phyloP scores from a whole-genome alignment of 2,113 vertebrate genomes.

The Aleadryas rufinucha region DNA sequence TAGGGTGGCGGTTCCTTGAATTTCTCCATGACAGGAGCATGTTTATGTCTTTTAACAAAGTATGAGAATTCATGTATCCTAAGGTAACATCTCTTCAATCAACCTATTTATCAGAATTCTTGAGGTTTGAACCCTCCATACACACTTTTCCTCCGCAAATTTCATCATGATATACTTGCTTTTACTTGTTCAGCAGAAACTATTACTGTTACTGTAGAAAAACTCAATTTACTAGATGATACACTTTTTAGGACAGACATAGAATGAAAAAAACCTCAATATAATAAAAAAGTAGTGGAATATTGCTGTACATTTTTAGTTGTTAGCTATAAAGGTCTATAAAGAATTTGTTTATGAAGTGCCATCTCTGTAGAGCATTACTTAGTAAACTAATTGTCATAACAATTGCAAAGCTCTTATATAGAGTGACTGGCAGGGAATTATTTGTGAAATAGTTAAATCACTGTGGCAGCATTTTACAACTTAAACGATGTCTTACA shows the following conservation, averaged over 20 bases:
- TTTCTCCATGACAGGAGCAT: background rate
- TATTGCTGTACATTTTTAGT: background rate
- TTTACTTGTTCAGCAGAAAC: slow-evolving; percentile 10
- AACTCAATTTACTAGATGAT: background rate
- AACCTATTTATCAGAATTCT: background rate
- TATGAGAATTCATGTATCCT: background rate
- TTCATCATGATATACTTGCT: background rate
- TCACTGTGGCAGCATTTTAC: background rate
- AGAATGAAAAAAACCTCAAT: slow-evolving; percentile 8
- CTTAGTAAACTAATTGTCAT: background rate
- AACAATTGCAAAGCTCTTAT: background rate
- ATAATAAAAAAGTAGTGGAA: background rate
- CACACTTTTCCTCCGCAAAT: background rate
- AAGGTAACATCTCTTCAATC: background rate
- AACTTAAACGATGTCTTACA: background rate
- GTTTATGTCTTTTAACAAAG: background rate
- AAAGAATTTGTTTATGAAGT: background rate
- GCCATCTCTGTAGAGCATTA: background rate
- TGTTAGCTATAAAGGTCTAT: background rate
- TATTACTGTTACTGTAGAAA: background rate
- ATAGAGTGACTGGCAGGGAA: background rate
- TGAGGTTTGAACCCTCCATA: background rate
- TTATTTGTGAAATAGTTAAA: slow-evolving; percentile 7
- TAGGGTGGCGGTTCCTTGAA: background rate
- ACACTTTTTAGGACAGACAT: background rate